Conservation (phyloP, 2,888 invertebrate species). For the Calliscelio sp. region DNA sequence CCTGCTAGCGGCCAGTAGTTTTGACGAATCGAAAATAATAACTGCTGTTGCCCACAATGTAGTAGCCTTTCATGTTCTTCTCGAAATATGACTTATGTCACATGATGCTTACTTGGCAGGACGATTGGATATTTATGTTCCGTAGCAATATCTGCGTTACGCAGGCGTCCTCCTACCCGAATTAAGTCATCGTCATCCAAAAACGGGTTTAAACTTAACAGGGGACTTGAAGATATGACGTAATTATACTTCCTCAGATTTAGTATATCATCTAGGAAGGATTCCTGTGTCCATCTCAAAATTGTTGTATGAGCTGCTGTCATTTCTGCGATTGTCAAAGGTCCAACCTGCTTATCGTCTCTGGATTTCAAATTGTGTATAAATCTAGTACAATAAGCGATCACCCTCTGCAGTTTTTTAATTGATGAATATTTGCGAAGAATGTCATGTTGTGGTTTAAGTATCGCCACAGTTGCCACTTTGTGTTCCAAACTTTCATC, state of each 20-base stretch:
- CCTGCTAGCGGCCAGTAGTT: background rate
- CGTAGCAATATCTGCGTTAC: background rate
- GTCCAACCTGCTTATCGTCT: background rate
- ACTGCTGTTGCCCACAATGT: background rate
- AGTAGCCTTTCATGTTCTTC: background rate
- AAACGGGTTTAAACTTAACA: background rate
- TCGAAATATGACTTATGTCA: background rate
- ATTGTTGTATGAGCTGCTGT: background rate
- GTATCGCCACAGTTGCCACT: background rate
- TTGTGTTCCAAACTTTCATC: no score
- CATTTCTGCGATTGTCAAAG: background rate
- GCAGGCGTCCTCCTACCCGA: background rate
- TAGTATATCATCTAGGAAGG: background rate
- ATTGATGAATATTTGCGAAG: constrained; percentile 17
- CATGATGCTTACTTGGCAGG: background rate
- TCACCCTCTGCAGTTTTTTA: background rate
- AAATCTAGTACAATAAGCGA: background rate
- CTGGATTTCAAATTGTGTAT: background rate
- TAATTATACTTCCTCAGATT: background rate
- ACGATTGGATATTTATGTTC: background rate
- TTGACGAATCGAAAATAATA: background rate
- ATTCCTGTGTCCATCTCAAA: constrained; percentile 8
- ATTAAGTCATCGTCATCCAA: background rate
- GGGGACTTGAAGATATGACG: background rate
- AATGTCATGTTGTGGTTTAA: background rate